Conservation (phyloP, 2,797 vertebrate species). For the Botia almorhae region DNA sequence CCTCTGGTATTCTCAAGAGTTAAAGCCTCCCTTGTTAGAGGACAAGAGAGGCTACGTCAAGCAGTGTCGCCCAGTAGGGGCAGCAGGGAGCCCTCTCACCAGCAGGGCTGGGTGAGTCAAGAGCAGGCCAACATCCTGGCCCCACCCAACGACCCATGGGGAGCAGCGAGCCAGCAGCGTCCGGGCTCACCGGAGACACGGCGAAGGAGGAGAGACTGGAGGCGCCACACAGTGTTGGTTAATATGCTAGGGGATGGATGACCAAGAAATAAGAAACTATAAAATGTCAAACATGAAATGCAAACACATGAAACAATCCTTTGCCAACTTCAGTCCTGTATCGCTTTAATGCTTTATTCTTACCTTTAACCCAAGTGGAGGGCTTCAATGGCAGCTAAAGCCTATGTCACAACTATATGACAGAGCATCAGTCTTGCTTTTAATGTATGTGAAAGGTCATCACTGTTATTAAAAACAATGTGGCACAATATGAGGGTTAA, state of each 20-base stretch:
- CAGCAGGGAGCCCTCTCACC: slow-evolving; percentile 47
- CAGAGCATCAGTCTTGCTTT: slow-evolving; percentile 18
- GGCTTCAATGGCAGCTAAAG: slow-evolving; percentile 65
- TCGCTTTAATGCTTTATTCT: slow-evolving; percentile 22
- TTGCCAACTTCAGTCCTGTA: neutral
- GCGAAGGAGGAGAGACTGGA: slow-evolving; percentile 83
- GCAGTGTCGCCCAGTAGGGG: slow-evolving; percentile 54
- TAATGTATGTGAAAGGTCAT: neutral
- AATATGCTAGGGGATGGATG: slow-evolving; percentile 45
- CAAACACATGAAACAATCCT: slow-evolving; percentile 2
- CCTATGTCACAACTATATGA: slow-evolving; percentile 65
- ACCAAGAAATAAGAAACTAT: slow-evolving; percentile 20
- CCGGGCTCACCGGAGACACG: slow-evolving; percentile 75
- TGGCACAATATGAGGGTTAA: slow-evolving; percentile 16
- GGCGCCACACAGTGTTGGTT: slow-evolving; percentile 87
- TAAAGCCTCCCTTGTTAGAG: slow-evolving; percentile 52
- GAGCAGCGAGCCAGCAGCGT: slow-evolving; percentile 72
- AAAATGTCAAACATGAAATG: slow-evolving; percentile 28
- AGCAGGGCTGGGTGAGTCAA: slow-evolving; percentile 63
- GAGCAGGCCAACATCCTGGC: slow-evolving; percentile 58
- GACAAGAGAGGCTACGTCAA: slow-evolving; percentile 31
- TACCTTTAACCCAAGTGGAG: slow-evolving; percentile 33
- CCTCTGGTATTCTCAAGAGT: slow-evolving; percentile 45
- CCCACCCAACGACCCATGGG: slow-evolving; percentile 79
- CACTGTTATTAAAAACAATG: slow-evolving; percentile 27